Percentiles rank a stretch among this genome's conserved stretches.
phyloP scores from a whole-genome alignment of 2,113 vertebrate species.

The Lota lota region DNA sequence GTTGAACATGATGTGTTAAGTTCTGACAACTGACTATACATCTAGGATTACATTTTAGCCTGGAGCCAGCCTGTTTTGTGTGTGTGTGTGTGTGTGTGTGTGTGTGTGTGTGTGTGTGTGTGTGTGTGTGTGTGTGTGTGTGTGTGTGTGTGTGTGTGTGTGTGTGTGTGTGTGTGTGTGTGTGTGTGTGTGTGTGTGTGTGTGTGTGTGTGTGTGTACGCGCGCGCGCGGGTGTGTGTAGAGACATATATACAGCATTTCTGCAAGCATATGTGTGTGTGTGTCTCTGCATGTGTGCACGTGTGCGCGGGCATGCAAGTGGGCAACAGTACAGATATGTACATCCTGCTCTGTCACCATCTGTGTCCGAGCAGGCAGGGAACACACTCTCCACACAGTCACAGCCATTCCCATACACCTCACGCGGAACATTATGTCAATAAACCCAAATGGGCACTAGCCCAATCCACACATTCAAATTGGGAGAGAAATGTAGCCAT shows the following conservation, averaged over 20 bases:
- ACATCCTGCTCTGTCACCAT: constrained; percentile 74
- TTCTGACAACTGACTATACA: constrained; percentile 6
- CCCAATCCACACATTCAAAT: neutral
- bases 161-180: constrained; percentile 26
- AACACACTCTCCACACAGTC: constrained; percentile 49
- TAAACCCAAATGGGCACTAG: neutral
- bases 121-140: neutral
- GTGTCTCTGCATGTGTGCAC: constrained; percentile 7
- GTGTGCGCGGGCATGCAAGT: constrained; percentile 34
- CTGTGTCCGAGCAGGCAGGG: constrained; percentile 70
- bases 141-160: constrained; percentile 17
- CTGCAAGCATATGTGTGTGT: constrained; percentile 14
- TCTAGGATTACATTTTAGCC: no score
- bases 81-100: no score
- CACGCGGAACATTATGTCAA: neutral
- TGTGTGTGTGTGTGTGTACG: constrained; percentile 28
- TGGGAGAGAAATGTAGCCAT: neutral
- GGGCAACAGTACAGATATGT: constrained; percentile 58
- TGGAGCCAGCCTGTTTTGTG: no score
- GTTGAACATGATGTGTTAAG: neutral
- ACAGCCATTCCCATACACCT: constrained; percentile 42
- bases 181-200: constrained; percentile 13
- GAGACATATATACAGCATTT: constrained; percentile 26
- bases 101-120: no score
- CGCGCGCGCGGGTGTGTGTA: constrained; percentile 17